Evolutionary conservation across 2,113 vertebrate species (phyloP).

Genomic region (Caretta caretta): DNA sequence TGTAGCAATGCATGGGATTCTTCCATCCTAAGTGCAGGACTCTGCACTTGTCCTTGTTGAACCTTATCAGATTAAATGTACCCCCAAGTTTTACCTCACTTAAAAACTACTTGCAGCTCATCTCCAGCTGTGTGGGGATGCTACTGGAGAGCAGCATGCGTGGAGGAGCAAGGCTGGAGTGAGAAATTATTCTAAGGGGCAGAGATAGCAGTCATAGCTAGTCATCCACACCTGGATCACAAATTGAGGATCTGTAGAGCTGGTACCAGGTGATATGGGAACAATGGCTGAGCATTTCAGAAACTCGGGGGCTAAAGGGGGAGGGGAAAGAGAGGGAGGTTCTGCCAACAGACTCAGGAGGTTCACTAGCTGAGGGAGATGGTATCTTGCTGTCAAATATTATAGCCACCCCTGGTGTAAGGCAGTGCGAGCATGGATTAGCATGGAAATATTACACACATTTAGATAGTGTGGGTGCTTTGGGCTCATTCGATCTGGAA

Average conservation of each 20-base stretch:
- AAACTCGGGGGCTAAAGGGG: not conserved
- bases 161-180: not conserved
- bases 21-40: no score
- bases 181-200: not conserved
- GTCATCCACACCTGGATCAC: not conserved
- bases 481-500: no score
- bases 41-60: no score
- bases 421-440: not conserved
- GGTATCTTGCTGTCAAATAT: not conserved
- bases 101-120: not conserved
- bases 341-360: not conserved
- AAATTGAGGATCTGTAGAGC: not conserved
- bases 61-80: no score
- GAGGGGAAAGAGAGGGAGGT: not conserved
- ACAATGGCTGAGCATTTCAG: not conserved
- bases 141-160: not conserved
- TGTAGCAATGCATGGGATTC: no score
- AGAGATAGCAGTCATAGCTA: not conserved
- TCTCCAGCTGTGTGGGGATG: not conserved
- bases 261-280: not conserved
- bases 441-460: not conserved
- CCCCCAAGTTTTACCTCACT: no score
- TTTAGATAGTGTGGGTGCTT: no score
- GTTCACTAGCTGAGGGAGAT: not conserved
- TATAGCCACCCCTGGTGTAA: not conserved